A percentile compares a stretch with the other conserved stretches of the same genome.
These are phyloP conservation scores for Corydoras sp. DNA, from an alignment of 2,113 vertebrate species.

Conservation along the genomic window DNA sequence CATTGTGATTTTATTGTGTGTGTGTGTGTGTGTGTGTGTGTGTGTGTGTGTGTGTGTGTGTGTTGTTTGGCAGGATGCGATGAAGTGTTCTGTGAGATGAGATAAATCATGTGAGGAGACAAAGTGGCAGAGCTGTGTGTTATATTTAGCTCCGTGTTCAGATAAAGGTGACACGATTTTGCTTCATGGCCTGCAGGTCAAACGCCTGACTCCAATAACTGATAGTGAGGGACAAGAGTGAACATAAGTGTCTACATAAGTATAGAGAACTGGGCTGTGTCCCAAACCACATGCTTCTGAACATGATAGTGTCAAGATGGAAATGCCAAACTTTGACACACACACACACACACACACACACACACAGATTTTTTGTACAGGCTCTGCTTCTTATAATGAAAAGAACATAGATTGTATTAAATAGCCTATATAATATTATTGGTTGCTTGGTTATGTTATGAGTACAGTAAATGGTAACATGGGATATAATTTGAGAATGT, in stretches of 20 bases:
- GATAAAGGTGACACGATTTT: neutral
- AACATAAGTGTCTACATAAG: no score
- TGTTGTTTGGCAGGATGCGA: neutral
- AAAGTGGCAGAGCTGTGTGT: neutral
- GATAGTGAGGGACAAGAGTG: neutral
- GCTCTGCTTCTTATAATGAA: no score
- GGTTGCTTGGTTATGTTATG: no score
- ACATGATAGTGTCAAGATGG: no score
- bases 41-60: constrained; percentile 7
- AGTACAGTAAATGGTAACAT: no score
- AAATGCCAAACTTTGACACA: no score
- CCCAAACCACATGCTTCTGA: no score
- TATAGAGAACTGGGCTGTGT: no score
- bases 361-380: neutral
- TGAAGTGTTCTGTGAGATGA: neutral
- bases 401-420: neutral
- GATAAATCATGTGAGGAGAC: no score
- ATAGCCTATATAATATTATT: no score
- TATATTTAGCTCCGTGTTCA: neutral
- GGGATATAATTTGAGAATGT: no score
- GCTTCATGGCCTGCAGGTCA: neutral
- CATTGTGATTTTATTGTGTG: no score
- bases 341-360: neutral
- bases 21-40: neutral
- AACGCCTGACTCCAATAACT: neutral